These are phyloP conservation scores for Mesoclemmys tuberculata DNA, from an alignment of 2,113 vertebrate genomes.

Conservation along the genomic window DNA sequence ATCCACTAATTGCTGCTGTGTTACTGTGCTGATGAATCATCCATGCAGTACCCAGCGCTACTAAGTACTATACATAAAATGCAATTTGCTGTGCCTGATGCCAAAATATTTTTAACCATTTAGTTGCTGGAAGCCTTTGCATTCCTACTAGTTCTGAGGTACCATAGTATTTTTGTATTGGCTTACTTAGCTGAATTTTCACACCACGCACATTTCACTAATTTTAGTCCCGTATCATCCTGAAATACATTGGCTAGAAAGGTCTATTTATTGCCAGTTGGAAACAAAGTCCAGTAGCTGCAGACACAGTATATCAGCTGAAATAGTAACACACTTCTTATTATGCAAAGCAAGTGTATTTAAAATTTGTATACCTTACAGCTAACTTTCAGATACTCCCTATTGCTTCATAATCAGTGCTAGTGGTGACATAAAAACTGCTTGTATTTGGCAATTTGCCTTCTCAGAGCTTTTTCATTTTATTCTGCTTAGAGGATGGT, in stretches of 20 bases:
- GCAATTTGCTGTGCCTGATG: not conserved
- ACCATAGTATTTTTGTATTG: not conserved
- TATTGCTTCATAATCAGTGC: not conserved
- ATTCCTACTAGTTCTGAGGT: not conserved
- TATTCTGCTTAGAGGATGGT: not conserved
- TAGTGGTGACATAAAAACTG: slow-evolving; percentile 33
- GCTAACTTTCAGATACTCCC: slow-evolving; percentile 14
- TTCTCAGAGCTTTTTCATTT: slow-evolving; percentile 33
- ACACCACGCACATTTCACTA: not conserved
- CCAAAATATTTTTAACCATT: not conserved
- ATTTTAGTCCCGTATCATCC: not conserved
- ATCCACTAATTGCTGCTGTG: not conserved
- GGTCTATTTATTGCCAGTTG: slow-evolving; percentile 26
- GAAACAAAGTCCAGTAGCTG: slow-evolving; percentile 30
- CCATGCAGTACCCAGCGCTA: not conserved
- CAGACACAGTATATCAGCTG: not conserved
- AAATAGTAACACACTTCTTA: slow-evolving; percentile 33
- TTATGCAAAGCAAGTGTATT: not conserved
- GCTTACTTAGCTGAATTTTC: slow-evolving; percentile 1
- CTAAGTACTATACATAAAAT: not conserved
- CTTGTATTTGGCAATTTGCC: not conserved
- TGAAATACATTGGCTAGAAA: not conserved
- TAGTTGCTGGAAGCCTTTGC: not conserved
- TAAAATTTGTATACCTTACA: slow-evolving; percentile 15
- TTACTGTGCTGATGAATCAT: not conserved